Conservation (phyloP, 2,113 vertebrate genomes). For the Eurypyga helias region DNA sequence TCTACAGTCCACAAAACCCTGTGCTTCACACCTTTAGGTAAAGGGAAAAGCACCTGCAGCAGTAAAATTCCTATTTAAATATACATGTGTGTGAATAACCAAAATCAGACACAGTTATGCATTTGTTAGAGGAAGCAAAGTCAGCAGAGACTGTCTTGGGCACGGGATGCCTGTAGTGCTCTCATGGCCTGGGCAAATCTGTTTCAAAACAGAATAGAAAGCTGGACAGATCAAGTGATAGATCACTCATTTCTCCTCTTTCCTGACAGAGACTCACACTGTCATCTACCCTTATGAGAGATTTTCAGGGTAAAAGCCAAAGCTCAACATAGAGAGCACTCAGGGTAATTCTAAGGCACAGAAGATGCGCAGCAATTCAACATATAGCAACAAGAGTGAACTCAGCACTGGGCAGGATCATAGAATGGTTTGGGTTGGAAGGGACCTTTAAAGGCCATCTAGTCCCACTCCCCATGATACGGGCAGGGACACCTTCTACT, state of each 20-base stretch:
- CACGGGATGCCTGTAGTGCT: accelerated
- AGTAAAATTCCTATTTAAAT: background rate
- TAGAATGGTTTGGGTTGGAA: background rate
- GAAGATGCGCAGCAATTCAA: background rate
- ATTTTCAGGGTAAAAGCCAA: background rate
- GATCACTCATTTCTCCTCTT: background rate
- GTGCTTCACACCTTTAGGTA: background rate
- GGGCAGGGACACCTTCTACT: background rate
- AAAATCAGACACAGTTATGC: background rate
- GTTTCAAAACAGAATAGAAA: background rate
- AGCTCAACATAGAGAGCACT: background rate
- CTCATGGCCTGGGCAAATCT: background rate
- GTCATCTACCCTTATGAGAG: accelerated
- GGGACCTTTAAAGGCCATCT: background rate
- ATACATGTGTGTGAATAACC: background rate
- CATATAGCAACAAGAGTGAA: background rate
- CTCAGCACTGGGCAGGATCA: background rate
- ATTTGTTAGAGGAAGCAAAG: background rate
- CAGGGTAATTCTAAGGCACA: accelerated
- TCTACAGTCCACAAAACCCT: background rate
- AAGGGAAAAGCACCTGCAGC: background rate
- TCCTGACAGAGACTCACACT: accelerated
- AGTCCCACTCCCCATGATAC: accelerated
- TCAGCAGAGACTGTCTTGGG: background rate
- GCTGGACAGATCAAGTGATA: background rate